These are phyloP conservation scores for Gadopsis bispinosus DNA, from an alignment of 2,797 vertebrate species.

Conservation along the genomic window DNA sequence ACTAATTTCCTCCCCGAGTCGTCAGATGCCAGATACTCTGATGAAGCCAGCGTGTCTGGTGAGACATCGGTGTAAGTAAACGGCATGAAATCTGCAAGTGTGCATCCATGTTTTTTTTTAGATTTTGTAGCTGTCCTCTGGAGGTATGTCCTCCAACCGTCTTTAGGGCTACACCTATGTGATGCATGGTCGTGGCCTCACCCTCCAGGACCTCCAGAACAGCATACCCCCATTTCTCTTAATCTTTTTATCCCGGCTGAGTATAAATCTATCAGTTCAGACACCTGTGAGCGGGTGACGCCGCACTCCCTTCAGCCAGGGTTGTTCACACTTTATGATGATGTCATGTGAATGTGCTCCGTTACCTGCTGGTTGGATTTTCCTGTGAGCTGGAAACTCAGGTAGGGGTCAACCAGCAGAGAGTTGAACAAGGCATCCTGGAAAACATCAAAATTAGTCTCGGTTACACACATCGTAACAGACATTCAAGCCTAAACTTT, in stretches of 20 bases:
- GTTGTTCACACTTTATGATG: not conserved
- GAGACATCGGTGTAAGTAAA: not conserved
- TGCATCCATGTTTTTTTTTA: too few species aligned
- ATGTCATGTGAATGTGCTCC: not conserved
- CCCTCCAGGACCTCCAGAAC: too few species aligned
- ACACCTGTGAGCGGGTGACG: not conserved
- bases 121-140: too few species aligned
- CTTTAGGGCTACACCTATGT: too few species aligned
- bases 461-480: not conserved
- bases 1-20: not conserved
- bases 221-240: too few species aligned
- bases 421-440: conserved; percentile 85
- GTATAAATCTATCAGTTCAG: not conserved
- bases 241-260: not conserved
- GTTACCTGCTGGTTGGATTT: conserved; percentile 80
- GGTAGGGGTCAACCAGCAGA: conserved; percentile 84
- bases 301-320: not conserved
- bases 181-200: too few species aligned
- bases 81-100: not conserved
- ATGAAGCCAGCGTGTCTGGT: not conserved
- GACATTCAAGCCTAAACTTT: not conserved
- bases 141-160: too few species aligned
- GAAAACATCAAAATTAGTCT: not conserved
- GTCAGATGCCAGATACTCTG: not conserved
- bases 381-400: conserved; percentile 80